Evolutionary conservation across 2,113 vertebrate genomes (phyloP).

Genomic region (Ciconia stormi): DNA sequence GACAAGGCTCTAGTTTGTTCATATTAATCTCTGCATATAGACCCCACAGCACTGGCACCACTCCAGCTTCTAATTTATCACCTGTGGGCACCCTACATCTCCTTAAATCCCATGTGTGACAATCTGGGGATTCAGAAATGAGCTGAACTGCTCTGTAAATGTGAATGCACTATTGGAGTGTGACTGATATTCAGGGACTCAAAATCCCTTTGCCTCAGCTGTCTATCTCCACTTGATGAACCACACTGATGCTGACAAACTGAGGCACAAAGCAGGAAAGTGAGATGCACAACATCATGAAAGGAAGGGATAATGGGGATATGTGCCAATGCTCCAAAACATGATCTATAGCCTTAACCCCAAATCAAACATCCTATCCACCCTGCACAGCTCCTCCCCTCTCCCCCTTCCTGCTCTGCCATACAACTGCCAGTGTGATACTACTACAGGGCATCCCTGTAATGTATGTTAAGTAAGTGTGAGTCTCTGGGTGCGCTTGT

Average conservation of each 20-base stretch:
- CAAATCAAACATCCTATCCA: neutral
- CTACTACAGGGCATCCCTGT: conserved; percentile 17
- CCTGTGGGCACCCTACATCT: neutral
- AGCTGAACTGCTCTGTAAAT: neutral
- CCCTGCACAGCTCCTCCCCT: neutral
- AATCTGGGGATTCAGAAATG: neutral
- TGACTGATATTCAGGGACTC: neutral
- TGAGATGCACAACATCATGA: neutral
- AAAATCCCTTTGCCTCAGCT: neutral
- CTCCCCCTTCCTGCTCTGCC: neutral
- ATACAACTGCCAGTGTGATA: neutral
- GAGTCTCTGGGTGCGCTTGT: neutral
- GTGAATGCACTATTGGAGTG: neutral
- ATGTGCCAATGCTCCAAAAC: neutral
- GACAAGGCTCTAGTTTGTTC: neutral
- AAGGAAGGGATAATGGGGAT: neutral
- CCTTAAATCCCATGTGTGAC: neutral
- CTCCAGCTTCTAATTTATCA: neutral
- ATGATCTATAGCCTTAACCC: neutral
- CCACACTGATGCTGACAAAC: neutral
- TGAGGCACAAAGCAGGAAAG: neutral
- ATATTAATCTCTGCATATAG: neutral
- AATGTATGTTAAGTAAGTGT: conserved; percentile 52
- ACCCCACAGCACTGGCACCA: neutral
- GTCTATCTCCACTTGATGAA: neutral